Conservation (phyloP, 64 coral and sea anemone genomes). For the Montipora cactus region DNA sequence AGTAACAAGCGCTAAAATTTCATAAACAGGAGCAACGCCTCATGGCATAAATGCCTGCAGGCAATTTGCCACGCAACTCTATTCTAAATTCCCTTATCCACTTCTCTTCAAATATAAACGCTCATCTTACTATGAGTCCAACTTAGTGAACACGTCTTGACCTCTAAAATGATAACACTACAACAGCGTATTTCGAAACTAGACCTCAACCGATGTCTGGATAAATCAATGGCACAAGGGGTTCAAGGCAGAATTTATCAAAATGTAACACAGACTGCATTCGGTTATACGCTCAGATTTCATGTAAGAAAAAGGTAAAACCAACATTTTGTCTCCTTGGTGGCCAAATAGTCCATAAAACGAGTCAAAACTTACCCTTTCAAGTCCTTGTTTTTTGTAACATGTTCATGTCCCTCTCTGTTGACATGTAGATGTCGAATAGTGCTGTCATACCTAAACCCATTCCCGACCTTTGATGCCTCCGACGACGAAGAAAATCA, state of each 20-base stretch:
- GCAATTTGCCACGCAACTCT: background rate
- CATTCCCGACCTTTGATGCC: no score
- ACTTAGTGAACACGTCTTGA: no score
- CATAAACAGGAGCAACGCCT: background rate
- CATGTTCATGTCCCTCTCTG: background rate
- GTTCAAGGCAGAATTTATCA: background rate
- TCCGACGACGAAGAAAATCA: no score
- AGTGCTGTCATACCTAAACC: no score
- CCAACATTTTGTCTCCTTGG: no score
- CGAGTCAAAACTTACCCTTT: constrained; percentile 12
- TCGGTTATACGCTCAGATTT: no score
- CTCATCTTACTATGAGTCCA: no score
- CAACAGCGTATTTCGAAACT: no score
- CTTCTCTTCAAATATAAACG: background rate
- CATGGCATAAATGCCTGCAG: background rate
- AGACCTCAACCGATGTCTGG: background rate
- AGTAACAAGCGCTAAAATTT: constrained; percentile 1
- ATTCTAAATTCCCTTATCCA: background rate
- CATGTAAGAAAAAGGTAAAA: no score
- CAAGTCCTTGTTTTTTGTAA: constrained; percentile 2
- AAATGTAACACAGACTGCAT: no score
- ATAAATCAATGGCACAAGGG: background rate
- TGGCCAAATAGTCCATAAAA: background rate
- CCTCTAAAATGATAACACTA: no score
- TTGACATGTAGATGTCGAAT: no score